Conservation (phyloP, 2,888 invertebrate species). For the Graphium colonna region DNA sequence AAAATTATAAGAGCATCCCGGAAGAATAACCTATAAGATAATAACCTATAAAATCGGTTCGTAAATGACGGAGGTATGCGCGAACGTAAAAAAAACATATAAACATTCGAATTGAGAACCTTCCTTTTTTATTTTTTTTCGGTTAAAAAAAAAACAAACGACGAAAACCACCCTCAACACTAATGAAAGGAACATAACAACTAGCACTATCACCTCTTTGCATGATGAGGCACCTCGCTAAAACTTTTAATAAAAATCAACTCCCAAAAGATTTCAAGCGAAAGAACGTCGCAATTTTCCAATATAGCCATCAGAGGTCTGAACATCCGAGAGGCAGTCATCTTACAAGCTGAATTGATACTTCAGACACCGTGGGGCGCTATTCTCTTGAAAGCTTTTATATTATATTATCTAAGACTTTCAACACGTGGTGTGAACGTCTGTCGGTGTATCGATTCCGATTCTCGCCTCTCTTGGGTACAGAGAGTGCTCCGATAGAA, state of each 20-base stretch:
- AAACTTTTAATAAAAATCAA: constrained; percentile 68
- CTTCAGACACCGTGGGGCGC: constrained; percentile 73
- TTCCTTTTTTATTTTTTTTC: no score
- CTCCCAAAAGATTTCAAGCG: constrained; percentile 49
- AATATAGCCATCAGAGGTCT: constrained; percentile 68
- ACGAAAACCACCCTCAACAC: no score
- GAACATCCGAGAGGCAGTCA: constrained; percentile 63
- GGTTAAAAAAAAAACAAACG: no score
- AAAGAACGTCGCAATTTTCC: constrained; percentile 64
- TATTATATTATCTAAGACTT: constrained; percentile 78
- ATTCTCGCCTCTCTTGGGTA: constrained; percentile 64
- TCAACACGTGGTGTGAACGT: constrained; percentile 70
- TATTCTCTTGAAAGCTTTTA: constrained; percentile 79
- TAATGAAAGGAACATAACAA: constrained; percentile 13
- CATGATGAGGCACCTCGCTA: constrained; percentile 44
- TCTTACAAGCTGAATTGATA: constrained; percentile 77
- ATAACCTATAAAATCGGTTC: no score
- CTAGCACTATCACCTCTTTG: constrained; percentile 14
- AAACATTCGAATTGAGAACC: no score
- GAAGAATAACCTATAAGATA: no score
- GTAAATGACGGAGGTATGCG: no score
- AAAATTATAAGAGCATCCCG: no score
- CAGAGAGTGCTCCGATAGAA: constrained; percentile 39
- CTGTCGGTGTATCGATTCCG: constrained; percentile 72
- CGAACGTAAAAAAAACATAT: no score